A percentile compares a stretch with the other conserved stretches of the same genome.
Evolutionary conservation across 2,888 invertebrate genomes (phyloP).

Genomic region (Bedellia somnulentella): DNA sequence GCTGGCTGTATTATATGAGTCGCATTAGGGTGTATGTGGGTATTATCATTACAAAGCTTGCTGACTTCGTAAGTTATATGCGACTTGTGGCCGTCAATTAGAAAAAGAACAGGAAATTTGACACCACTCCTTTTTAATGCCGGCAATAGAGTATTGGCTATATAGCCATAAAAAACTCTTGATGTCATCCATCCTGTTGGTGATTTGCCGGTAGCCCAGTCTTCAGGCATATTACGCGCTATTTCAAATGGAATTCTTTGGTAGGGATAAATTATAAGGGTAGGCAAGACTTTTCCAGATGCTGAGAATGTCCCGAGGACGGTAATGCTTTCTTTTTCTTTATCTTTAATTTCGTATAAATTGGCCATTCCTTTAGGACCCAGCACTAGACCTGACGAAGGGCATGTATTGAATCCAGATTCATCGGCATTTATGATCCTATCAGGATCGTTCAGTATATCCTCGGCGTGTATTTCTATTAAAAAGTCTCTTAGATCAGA

Average conservation of each 20-base stretch:
- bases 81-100: constrained; percentile 25
- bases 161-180: constrained; percentile 23
- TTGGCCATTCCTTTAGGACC: constrained; percentile 9
- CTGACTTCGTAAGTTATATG: constrained; percentile 22
- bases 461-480: constrained; percentile 2
- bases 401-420: constrained; percentile 8
- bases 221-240: constrained; percentile 13
- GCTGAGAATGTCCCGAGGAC: constrained; percentile 8
- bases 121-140: constrained; percentile 19
- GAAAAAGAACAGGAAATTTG: constrained; percentile 21
- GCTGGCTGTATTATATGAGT: constrained; percentile 28
- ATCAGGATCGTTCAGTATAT: constrained; percentile 5
- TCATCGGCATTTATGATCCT: constrained; percentile 6
- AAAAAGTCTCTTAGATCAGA: constrained; percentile 5
- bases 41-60: constrained; percentile 20
- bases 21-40: constrained; percentile 22
- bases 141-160: constrained; percentile 21
- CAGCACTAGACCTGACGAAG: constrained; percentile 8
- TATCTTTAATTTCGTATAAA: constrained; percentile 9
- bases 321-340: constrained; percentile 9
- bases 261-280: constrained; percentile 9
- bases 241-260: constrained; percentile 7
- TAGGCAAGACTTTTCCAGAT: constrained; percentile 7
- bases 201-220: constrained; percentile 22
- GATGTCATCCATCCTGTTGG: constrained; percentile 28